Conservation (phyloP, 2,888 invertebrate species). For the Eueremaeus valkanovi region DNA sequence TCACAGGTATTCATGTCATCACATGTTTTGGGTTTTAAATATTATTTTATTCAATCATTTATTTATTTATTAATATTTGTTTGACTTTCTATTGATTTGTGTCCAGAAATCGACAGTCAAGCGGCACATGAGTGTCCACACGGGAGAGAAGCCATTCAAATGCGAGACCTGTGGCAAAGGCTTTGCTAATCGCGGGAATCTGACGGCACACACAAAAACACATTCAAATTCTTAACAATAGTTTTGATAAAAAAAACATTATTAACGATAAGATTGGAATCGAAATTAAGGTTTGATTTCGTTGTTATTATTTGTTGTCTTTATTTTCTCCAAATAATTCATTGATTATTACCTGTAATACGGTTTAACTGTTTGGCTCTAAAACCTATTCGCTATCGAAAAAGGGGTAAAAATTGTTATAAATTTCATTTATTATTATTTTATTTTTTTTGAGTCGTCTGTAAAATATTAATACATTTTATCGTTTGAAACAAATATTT, state of each 20-base stretch:
- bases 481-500: not conserved
- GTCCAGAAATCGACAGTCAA: constrained; percentile 48
- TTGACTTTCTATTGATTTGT: not conserved
- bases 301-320: not conserved
- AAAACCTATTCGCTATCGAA: not conserved
- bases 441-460: not conserved
- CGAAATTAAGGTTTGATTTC: not conserved
- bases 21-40: too few species aligned
- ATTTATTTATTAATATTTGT: too few species aligned
- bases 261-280: not conserved
- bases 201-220: constrained; percentile 48
- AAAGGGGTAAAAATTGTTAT: too few species aligned
- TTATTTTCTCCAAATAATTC: too few species aligned
- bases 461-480: too few species aligned
- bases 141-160: constrained; percentile 63
- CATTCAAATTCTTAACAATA: constrained; percentile 42
- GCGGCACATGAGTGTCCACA: constrained; percentile 60
- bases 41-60: too few species aligned
- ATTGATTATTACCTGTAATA: too few species aligned
- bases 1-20: constrained; percentile 42
- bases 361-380: not conserved
- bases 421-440: too few species aligned
- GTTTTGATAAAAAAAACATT: not conserved
- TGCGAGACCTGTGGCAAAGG: constrained; percentile 70
- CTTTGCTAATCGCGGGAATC: constrained; percentile 56